phyloP scores from a whole-genome alignment of 2,888 invertebrate species.

The Heteromurus nitidus region DNA sequence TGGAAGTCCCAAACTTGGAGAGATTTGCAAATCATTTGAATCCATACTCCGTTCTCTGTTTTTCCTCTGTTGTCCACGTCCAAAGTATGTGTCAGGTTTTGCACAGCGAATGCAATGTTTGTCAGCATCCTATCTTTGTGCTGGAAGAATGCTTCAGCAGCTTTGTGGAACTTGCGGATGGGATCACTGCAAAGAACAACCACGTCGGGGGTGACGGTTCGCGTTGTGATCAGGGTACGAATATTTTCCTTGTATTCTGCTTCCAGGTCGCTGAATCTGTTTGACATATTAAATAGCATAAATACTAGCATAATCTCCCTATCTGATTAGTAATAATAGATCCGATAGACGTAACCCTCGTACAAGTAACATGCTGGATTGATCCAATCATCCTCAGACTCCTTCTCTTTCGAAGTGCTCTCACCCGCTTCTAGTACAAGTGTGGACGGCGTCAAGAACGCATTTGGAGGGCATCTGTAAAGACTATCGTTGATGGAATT shows the following conservation, averaged over 20 bases:
- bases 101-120: constrained; percentile 1
- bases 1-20: constrained; percentile 44
- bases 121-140: constrained; percentile 19
- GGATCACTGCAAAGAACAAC: constrained; percentile 28
- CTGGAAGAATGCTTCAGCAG: neutral
- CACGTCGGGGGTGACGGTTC: constrained; percentile 33
- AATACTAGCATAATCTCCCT: too few species aligned
- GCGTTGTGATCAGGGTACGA: neutral
- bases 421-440: constrained; percentile 23
- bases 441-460: constrained; percentile 10
- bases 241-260: constrained; percentile 4
- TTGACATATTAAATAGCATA: too few species aligned
- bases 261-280: constrained; percentile 31
- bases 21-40: constrained; percentile 35
- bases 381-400: too few species aligned
- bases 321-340: too few species aligned
- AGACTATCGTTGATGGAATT: constrained; percentile 11
- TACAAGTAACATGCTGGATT: constrained; percentile 41
- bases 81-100: constrained; percentile 22
- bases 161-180: constrained; percentile 11
- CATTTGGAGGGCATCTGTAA: constrained; percentile 1
- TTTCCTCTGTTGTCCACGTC: neutral
- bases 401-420: constrained; percentile 6
- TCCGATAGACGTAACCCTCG: too few species aligned
- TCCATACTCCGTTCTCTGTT: constrained; percentile 7